A percentile compares a stretch with the other conserved stretches of the same genome.
Evolutionary conservation across 2,797 vertebrate genomes (phyloP).

Genomic region (Zalophus californianus): DNA sequence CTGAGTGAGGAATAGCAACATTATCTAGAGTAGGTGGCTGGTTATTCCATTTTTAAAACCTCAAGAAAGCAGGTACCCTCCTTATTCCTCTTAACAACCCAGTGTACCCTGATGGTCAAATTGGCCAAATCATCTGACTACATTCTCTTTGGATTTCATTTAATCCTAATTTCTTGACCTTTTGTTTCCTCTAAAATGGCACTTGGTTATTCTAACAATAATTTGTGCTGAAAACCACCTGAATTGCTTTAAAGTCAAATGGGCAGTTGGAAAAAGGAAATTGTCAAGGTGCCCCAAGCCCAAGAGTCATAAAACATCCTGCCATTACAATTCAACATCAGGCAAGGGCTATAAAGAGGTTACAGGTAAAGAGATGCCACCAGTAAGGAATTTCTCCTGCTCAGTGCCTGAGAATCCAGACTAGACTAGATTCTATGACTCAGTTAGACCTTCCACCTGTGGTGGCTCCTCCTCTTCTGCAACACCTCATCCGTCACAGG

Average conservation of each 20-base stretch:
- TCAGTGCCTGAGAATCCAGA: not conserved
- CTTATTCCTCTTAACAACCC: not conserved
- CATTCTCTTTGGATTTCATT: not conserved
- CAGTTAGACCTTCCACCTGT: fast-evolving
- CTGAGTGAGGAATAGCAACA: not conserved
- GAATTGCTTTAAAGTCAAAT: not conserved
- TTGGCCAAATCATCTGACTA: not conserved
- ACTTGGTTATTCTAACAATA: not conserved
- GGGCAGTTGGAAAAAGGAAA: not conserved
- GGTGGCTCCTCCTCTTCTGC: not conserved
- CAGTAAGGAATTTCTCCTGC: not conserved
- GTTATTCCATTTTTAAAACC: not conserved
- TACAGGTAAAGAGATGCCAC: not conserved
- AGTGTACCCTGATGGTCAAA: not conserved
- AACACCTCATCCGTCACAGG: fast-evolving
- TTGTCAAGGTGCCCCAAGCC: not conserved
- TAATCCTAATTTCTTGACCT: not conserved
- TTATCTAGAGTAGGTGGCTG: not conserved
- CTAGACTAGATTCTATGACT: not conserved
- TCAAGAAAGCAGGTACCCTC: not conserved
- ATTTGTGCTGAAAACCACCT: not conserved
- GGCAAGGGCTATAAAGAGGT: not conserved
- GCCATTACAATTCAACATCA: not conserved
- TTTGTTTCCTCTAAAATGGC: not conserved
- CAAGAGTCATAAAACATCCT: not conserved